Evolutionary conservation across 2,113 vertebrate genomes (phyloP).

Genomic region (Psophia crepitans): DNA sequence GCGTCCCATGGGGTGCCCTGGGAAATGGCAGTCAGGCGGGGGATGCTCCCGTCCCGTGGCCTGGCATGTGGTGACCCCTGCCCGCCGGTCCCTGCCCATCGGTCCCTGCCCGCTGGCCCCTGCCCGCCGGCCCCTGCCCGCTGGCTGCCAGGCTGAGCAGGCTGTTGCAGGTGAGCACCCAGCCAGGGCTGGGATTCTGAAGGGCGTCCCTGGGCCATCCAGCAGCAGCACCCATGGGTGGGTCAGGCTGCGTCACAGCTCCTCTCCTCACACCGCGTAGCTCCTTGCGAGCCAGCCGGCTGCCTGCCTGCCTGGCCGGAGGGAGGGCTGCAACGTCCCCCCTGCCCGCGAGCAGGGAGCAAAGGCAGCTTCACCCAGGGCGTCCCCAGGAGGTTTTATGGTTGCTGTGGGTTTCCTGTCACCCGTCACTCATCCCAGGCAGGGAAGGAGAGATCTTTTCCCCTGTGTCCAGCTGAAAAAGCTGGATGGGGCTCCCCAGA

Average conservation of each 20-base stretch:
- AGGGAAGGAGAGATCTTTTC: not conserved
- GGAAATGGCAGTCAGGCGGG: not conserved
- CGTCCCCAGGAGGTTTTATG: not conserved
- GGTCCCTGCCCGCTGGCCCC: not conserved
- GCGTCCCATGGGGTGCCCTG: accelerated
- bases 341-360: not conserved
- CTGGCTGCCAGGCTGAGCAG: not conserved
- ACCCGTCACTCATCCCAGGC: accelerated
- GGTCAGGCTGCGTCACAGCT: not conserved
- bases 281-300: not conserved
- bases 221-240: not conserved
- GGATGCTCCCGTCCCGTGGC: accelerated
- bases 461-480: not conserved
- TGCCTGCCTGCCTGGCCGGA: accelerated
- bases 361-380: not conserved
- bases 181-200: not conserved
- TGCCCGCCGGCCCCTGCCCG: not conserved
- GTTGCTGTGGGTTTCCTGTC: not conserved
- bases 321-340: not conserved
- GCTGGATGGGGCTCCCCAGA: not conserved
- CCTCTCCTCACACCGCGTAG: accelerated
- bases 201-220: accelerated
- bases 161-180: not conserved
- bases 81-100: not conserved
- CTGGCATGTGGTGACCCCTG: not conserved